Conservation (phyloP, 2,888 invertebrate species). For the Euplexia lucipara region DNA sequence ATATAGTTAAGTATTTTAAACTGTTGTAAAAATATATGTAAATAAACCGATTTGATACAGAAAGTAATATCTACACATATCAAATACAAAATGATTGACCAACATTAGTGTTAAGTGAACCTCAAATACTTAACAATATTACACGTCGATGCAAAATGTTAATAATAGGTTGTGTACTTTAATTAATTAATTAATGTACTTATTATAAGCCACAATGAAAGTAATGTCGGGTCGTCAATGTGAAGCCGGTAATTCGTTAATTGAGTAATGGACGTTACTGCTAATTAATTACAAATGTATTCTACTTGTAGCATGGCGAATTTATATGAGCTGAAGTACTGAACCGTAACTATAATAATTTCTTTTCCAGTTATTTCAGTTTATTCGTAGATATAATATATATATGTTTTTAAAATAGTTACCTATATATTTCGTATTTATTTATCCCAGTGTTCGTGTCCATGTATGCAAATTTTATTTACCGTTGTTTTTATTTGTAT, state of each 20-base stretch:
- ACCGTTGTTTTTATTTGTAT: too few species aligned
- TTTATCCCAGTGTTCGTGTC: too few species aligned
- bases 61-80: too few species aligned
- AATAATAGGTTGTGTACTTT: constrained; percentile 4
- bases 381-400: too few species aligned
- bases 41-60: too few species aligned
- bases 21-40: too few species aligned
- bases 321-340: neutral
- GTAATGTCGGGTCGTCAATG: constrained; percentile 16
- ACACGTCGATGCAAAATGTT: constrained; percentile 5
- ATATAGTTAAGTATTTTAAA: too few species aligned
- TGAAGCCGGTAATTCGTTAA: constrained; percentile 33
- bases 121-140: constrained; percentile 10
- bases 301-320: neutral
- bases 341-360: neutral
- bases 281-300: constrained; percentile 22
- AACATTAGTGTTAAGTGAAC: constrained; percentile 4
- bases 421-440: too few species aligned
- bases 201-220: constrained; percentile 26
- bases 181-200: constrained; percentile 16
- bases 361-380: too few species aligned
- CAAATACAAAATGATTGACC: constrained; percentile 4
- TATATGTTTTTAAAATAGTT: too few species aligned
- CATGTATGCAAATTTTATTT: too few species aligned
- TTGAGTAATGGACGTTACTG: constrained; percentile 23